Conservation (phyloP, 2,888 invertebrate species). For the Rhodophaea formosa region DNA sequence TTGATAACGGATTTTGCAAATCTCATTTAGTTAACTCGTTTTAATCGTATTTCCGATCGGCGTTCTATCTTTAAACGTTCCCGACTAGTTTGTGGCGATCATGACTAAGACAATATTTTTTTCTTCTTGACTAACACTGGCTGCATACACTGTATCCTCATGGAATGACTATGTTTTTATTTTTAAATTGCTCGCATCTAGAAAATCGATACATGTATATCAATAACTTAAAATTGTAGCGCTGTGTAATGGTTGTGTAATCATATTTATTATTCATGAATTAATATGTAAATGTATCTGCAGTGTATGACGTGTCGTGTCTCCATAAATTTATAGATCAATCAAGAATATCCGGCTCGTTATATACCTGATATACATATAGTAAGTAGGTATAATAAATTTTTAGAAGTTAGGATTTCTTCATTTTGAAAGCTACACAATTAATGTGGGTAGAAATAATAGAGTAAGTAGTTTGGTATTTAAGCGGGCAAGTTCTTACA, state of each 20-base stretch:
- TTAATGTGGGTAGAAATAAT: too few relatives aligned
- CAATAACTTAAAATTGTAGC: not conserved
- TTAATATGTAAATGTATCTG: not conserved
- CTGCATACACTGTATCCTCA: not conserved
- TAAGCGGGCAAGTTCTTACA: too few relatives aligned
- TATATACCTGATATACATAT: too few relatives aligned
- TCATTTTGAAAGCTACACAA: too few relatives aligned
- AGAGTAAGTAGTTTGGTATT: too few relatives aligned
- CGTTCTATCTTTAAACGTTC: not conserved
- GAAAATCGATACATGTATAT: not conserved
- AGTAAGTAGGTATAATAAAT: too few relatives aligned
- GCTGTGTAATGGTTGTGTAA: slow-evolving; percentile 2
- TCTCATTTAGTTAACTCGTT: not conserved
- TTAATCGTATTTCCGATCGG: slow-evolving; percentile 2
- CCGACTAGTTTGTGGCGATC: not conserved
- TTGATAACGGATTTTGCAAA: not conserved
- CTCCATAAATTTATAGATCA: not conserved
- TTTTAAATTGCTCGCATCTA: not conserved
- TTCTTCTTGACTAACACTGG: not conserved
- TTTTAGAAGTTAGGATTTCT: too few relatives aligned
- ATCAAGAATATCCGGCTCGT: not conserved
- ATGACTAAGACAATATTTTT: slow-evolving; percentile 19
- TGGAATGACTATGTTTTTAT: not conserved
- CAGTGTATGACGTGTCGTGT: not conserved
- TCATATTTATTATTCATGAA: slow-evolving; percentile 5